phyloP scores from a whole-genome alignment of 2,888 invertebrate species.

The Lissonota sp. region DNA sequence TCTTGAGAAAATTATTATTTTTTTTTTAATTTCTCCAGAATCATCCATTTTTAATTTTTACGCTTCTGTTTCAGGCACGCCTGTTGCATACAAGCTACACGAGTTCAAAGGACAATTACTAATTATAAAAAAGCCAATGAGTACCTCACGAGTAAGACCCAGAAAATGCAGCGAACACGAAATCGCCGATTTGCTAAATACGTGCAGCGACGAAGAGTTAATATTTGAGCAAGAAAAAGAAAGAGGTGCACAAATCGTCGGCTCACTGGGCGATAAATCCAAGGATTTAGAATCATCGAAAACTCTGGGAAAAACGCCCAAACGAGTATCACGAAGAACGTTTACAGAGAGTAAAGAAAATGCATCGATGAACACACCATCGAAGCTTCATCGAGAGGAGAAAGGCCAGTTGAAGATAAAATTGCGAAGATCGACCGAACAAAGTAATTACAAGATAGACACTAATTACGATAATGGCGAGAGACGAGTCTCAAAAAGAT shows the following conservation, averaged over 20 bases:
- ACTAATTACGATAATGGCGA: constrained; percentile 57
- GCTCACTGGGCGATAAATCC: background rate
- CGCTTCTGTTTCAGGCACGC: constrained; percentile 61
- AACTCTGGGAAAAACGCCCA: constrained; percentile 14
- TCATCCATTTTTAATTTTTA: background rate
- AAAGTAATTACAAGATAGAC: constrained; percentile 74
- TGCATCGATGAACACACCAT: background rate
- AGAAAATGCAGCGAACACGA: constrained; percentile 55
- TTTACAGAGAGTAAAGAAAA: background rate
- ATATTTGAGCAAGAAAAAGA: constrained; percentile 32
- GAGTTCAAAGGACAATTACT: constrained; percentile 54
- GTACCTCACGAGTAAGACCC: constrained; percentile 17
- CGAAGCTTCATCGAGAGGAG: constrained; percentile 20
- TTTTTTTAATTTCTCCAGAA: too few species aligned
- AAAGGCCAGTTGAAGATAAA: constrained; percentile 66
- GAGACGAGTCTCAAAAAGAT: constrained; percentile 44
- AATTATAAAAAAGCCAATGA: constrained; percentile 66
- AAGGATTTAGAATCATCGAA: background rate
- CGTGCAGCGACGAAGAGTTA: constrained; percentile 43
- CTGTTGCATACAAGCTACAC: constrained; percentile 62
- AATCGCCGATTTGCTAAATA: constrained; percentile 41
- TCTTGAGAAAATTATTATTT: too few species aligned
- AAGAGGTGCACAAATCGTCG: background rate
- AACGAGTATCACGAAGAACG: background rate
- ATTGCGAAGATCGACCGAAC: constrained; percentile 73